A percentile compares a stretch with the other conserved stretches of the same genome.
phyloP scores from a whole-genome alignment of 2,113 vertebrate species.

The Peromyscus maniculatus region DNA sequence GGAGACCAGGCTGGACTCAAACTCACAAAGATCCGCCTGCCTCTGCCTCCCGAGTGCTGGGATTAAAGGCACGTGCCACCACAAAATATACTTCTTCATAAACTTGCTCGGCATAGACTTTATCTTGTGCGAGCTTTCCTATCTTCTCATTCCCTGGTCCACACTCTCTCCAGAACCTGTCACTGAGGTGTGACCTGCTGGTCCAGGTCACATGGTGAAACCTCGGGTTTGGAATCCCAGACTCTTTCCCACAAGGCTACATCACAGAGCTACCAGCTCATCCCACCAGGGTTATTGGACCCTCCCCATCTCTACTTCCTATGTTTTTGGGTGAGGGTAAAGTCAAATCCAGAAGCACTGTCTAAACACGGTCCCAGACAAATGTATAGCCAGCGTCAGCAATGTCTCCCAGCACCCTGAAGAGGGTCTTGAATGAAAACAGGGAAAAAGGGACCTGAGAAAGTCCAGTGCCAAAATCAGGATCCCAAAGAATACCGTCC shows the following conservation, averaged over 20 bases:
- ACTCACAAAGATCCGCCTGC: too few relatives aligned
- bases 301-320: not conserved
- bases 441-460: not conserved
- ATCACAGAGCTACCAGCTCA: not conserved
- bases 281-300: accelerated
- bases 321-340: not conserved
- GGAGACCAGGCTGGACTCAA: too few relatives aligned
- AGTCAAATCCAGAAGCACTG: not conserved
- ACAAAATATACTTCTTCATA: not conserved
- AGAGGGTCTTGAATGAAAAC: not conserved
- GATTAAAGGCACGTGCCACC: too few relatives aligned
- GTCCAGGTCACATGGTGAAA: not conserved
- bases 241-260: too few relatives aligned
- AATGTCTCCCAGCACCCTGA: not conserved
- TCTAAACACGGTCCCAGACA: not conserved
- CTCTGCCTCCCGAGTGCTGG: too few relatives aligned
- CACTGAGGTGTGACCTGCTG: not conserved
- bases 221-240: not conserved
- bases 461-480: not conserved
- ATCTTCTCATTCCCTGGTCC: not conserved
- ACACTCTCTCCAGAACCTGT: not conserved
- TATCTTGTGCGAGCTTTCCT: not conserved
- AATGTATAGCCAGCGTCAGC: not conserved
- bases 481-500: not conserved
- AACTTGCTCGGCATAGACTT: not conserved